Conservation (phyloP, 2,797 vertebrate species). For the Sphenodon punctatus region DNA sequence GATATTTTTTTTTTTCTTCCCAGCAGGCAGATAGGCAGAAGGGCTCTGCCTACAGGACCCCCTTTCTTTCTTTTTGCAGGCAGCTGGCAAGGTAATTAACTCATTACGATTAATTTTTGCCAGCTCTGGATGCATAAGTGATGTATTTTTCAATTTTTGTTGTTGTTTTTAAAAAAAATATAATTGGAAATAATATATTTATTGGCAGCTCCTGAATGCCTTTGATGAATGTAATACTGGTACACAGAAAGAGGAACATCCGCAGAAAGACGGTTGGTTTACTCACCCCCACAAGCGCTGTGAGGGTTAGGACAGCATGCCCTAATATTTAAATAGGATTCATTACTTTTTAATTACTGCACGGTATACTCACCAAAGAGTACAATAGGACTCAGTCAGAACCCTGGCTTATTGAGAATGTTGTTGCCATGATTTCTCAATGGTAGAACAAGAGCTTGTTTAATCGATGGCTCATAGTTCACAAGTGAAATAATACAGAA, state of each 20-base stretch:
- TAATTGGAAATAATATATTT: conserved; percentile 4
- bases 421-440: background rate
- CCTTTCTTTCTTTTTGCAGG: conserved; percentile 51
- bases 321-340: conserved; percentile 58
- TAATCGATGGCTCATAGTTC: background rate
- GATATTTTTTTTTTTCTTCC: conserved; percentile 53
- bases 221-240: conserved; percentile 32
- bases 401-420: conserved; percentile 24
- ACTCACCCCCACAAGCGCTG: conserved; percentile 15
- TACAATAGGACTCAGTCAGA: conserved; percentile 33
- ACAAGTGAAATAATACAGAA: background rate
- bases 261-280: background rate
- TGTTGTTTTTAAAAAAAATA: background rate
- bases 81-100: conserved; percentile 74
- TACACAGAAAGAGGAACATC: conserved; percentile 6
- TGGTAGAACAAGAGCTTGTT: accelerated
- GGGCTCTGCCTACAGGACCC: conserved; percentile 66
- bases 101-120: conserved; percentile 75
- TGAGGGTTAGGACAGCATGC: conserved; percentile 34
- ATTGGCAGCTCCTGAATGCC: conserved; percentile 25
- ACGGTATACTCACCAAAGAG: background rate
- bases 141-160: conserved; percentile 60
- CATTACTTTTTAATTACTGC: conserved; percentile 56
- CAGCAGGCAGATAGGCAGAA: conserved; percentile 61
- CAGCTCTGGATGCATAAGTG: conserved; percentile 61